These are phyloP conservation scores for Apostichopus japonicus DNA, from an alignment of 35 echinoderm and acorn worm species.

Conservation along the genomic window DNA sequence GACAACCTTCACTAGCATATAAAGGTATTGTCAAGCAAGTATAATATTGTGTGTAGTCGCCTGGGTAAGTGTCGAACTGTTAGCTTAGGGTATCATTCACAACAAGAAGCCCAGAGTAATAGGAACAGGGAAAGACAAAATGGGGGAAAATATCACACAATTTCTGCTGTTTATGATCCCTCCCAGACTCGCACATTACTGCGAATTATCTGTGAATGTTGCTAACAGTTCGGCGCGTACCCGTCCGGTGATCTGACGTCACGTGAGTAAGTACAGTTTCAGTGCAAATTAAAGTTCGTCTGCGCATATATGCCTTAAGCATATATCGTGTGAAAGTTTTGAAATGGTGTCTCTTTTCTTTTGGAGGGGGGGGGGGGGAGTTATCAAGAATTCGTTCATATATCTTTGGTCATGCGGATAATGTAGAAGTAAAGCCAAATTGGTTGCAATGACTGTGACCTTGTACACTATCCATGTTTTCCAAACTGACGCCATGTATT, in stretches of 20 bases:
- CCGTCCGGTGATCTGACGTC: background rate
- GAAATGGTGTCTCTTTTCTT: no score
- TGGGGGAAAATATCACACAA: background rate
- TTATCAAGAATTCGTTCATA: no score
- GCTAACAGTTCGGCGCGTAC: constrained; percentile 9
- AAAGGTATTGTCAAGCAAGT: constrained; percentile 25
- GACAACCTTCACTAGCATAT: constrained; percentile 36
- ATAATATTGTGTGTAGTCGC: constrained; percentile 42
- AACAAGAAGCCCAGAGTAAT: constrained; percentile 39
- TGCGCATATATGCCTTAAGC: no score
- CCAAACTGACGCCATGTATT: no score
- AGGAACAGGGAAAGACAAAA: constrained; percentile 6
- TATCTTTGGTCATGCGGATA: no score
- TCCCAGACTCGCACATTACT: background rate
- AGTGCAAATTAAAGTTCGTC: no score
- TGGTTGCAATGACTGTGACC: no score
- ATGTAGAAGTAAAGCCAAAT: no score
- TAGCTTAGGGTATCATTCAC: constrained; percentile 46
- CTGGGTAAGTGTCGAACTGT: constrained; percentile 38
- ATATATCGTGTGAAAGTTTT: no score
- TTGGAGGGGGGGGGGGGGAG: no score
- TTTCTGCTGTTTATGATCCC: background rate
- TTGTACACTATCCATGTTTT: no score
- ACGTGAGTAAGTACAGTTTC: background rate
- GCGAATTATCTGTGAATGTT: constrained; percentile 9